Percentiles rank a stretch among this genome's conserved stretches.
These are phyloP conservation scores for Caenorhabditis angaria DNA, from an alignment of 2,888 invertebrate species.

Conservation along the genomic window DNA sequence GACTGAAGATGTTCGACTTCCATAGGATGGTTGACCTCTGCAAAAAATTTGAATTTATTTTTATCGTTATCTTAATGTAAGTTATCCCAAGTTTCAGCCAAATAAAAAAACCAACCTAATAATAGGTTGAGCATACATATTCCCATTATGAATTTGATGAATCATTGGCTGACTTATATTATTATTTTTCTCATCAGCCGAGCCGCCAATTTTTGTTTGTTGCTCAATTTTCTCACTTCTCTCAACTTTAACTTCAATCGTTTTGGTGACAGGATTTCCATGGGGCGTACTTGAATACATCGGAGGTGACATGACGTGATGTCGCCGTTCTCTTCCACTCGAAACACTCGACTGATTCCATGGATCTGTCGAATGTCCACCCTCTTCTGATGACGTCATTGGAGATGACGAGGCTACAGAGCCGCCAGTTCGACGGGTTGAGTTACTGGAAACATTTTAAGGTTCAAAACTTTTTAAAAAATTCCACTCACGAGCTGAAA, in stretches of 20 bases:
- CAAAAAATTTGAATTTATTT: neutral
- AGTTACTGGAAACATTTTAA: neutral
- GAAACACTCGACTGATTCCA: constrained; percentile 44
- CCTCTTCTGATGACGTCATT: constrained; percentile 53
- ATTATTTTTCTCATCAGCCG: too few relatives aligned
- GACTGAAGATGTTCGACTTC: constrained; percentile 47
- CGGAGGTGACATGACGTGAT: constrained; percentile 35
- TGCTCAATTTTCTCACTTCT: constrained; percentile 45
- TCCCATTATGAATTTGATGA: constrained; percentile 15
- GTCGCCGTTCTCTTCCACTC: constrained; percentile 19
- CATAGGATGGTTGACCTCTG: constrained; percentile 35
- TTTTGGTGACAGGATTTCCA: constrained; percentile 27
- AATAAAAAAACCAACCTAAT: constrained; percentile 15
- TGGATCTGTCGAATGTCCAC: constrained; percentile 43
- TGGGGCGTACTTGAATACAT: constrained; percentile 47
- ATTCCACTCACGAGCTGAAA: constrained; percentile 29
- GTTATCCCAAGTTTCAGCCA: too few relatives aligned
- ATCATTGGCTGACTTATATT: neutral
- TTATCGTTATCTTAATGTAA: too few relatives aligned
- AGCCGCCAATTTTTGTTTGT: neutral
- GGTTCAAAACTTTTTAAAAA: neutral
- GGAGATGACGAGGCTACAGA: constrained; percentile 49
- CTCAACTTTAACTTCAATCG: constrained; percentile 52
- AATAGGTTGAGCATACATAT: constrained; percentile 49
- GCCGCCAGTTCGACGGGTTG: constrained; percentile 12